Conservation (phyloP, 2,113 vertebrate species). For the Rhynchopsitta pachyrhyncha region DNA sequence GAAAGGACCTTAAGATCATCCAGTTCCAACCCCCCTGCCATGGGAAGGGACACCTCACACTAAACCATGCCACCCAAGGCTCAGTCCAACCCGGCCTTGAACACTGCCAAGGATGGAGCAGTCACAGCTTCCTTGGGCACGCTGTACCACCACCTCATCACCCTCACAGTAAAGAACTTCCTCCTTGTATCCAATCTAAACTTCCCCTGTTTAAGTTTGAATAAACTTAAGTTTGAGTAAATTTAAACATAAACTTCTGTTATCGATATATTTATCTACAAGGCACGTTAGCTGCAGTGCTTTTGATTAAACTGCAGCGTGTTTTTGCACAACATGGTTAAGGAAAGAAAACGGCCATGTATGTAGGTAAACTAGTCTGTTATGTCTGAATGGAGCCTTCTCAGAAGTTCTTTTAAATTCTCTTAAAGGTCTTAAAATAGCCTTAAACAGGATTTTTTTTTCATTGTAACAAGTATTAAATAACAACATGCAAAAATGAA, state of each 20-base stretch:
- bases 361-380: background rate
- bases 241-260: background rate
- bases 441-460: slow-evolving; percentile 16
- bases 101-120: too few species aligned
- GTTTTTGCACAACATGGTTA: background rate
- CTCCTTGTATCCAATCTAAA: background rate
- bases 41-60: too few species aligned
- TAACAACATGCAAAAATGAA: background rate
- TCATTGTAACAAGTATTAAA: slow-evolving; percentile 26
- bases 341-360: background rate
- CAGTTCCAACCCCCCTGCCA: too few species aligned
- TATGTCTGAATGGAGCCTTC: background rate
- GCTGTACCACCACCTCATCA: too few species aligned
- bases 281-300: background rate
- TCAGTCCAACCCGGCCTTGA: too few species aligned
- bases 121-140: too few species aligned
- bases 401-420: background rate
- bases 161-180: background rate
- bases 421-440: slow-evolving; percentile 21
- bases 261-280: background rate
- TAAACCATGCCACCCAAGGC: too few species aligned
- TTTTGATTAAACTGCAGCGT: slow-evolving; percentile 26
- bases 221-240: background rate
- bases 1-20: too few species aligned
- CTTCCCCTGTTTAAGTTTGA: background rate